A percentile compares a stretch with the other conserved stretches of the same genome.
Evolutionary conservation across 2,797 vertebrate species (phyloP).

Genomic region (Ibycter americanus): DNA sequence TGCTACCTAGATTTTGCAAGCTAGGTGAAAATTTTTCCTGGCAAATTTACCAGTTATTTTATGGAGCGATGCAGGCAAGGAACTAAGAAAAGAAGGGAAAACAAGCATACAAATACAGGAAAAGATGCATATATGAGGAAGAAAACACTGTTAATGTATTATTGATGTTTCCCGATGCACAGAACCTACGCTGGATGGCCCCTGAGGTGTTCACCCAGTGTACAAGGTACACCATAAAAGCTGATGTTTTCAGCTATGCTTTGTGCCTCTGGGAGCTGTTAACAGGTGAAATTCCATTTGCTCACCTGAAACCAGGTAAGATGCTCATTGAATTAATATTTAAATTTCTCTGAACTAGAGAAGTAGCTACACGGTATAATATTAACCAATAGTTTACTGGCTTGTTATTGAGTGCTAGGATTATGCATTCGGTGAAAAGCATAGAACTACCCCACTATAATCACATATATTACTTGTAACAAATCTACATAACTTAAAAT

Average conservation of each 20-base stretch:
- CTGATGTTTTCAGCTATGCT: conserved; percentile 94
- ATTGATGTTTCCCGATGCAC: not conserved
- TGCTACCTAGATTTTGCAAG: not conserved
- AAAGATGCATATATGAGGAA: not conserved
- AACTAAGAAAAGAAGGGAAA: not conserved
- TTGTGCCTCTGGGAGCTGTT: conserved; percentile 96
- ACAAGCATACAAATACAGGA: not conserved
- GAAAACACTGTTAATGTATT: not conserved
- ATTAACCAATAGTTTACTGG: not conserved
- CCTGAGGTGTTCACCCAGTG: conserved; percentile 95
- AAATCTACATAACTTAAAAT: not conserved
- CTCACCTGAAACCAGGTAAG: conserved; percentile 94
- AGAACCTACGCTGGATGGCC: conserved; percentile 98
- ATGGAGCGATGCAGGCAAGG: not conserved
- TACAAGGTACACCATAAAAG: conserved; percentile 93
- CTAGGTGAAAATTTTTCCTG: not conserved
- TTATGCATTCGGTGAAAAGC: not conserved
- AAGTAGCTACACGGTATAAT: not conserved
- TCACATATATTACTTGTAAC: not conserved
- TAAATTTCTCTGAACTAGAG: not conserved
- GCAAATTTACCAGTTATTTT: not conserved
- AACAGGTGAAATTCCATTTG: conserved; percentile 94
- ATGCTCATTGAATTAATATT: not conserved
- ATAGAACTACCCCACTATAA: not conserved
- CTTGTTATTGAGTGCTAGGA: not conserved